Percentiles rank a stretch among this genome's conserved stretches.
Evolutionary conservation across 2,113 vertebrate species (phyloP).

Genomic region (Plotosus lineatus): DNA sequence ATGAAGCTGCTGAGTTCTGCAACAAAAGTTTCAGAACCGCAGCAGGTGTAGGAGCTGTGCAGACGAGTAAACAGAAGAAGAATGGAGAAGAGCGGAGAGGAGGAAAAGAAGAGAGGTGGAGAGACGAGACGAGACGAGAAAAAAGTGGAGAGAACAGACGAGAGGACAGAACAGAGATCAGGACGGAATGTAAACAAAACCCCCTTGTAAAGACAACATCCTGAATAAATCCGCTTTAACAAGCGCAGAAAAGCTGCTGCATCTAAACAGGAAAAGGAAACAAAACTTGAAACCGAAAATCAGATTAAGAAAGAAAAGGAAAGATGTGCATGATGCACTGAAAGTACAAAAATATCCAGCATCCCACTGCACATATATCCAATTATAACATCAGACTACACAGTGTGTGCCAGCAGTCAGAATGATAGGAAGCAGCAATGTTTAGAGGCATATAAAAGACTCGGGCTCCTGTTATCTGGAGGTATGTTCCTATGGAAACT

Average conservation of each 20-base stretch:
- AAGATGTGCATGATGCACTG: not conserved
- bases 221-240: slow-evolving; percentile 64
- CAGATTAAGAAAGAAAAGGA: not conserved
- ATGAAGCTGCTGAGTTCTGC: slow-evolving; percentile 52
- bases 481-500: slow-evolving; percentile 51
- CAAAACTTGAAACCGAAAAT: not conserved
- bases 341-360: not conserved
- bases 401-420: slow-evolving; percentile 32
- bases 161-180: not conserved
- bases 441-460: not conserved
- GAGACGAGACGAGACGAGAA: not conserved
- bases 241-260: slow-evolving; percentile 51
- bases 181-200: slow-evolving; percentile 64
- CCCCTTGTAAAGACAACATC: slow-evolving; percentile 63
- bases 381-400: slow-evolving; percentile 14
- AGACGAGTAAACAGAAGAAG: not conserved
- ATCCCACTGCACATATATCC: not conserved
- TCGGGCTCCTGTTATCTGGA: not conserved
- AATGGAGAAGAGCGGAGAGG: not conserved
- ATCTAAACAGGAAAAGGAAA: slow-evolving; percentile 14
- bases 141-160: not conserved
- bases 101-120: not conserved
- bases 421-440: not conserved
- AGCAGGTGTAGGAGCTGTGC: slow-evolving; percentile 48
- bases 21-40: slow-evolving; percentile 58